Percentiles rank a stretch among this genome's conserved stretches.
These are phyloP conservation scores for Fissipunctia ypsillon DNA, from an alignment of 2,888 invertebrate genomes.

Conservation along the genomic window DNA sequence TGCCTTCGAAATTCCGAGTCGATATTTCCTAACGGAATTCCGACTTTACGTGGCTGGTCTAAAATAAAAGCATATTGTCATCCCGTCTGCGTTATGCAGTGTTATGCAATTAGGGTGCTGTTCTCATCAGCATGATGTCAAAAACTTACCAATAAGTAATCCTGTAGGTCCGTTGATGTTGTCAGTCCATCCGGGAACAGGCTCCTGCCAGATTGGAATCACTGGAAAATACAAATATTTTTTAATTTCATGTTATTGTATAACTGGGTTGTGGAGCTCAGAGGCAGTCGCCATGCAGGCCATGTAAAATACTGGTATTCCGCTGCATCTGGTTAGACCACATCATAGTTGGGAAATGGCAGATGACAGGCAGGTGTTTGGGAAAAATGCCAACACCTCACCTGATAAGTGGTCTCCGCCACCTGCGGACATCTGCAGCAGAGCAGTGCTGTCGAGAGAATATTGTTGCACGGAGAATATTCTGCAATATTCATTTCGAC, in stretches of 20 bases:
- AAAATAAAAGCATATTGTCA: no score
- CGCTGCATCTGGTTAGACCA: background rate
- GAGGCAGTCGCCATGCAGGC: background rate
- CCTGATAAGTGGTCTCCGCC: no score
- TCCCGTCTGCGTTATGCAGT: background rate
- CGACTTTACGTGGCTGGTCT: no score
- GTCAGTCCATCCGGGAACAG: slow-evolving; percentile 96
- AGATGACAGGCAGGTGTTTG: background rate
- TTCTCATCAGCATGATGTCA: background rate
- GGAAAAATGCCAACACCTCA: no score
- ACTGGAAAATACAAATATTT: slow-evolving; percentile 85
- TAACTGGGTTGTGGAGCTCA: background rate
- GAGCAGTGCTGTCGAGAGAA: no score
- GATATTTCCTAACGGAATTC: no score
- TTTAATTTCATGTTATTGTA: no score
- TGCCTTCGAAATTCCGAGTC: no score
- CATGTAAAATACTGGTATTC: background rate
- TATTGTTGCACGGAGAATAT: no score
- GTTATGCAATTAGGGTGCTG: background rate
- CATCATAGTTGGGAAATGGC: background rate
- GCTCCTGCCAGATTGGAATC: slow-evolving; percentile 96
- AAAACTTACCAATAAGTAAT: slow-evolving; percentile 90
- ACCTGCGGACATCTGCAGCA: no score
- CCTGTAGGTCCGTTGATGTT: slow-evolving; percentile 98
- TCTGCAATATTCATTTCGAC: no score